phyloP scores from a whole-genome alignment of 2,113 vertebrate genomes.

The Pseudonaja textilis region DNA sequence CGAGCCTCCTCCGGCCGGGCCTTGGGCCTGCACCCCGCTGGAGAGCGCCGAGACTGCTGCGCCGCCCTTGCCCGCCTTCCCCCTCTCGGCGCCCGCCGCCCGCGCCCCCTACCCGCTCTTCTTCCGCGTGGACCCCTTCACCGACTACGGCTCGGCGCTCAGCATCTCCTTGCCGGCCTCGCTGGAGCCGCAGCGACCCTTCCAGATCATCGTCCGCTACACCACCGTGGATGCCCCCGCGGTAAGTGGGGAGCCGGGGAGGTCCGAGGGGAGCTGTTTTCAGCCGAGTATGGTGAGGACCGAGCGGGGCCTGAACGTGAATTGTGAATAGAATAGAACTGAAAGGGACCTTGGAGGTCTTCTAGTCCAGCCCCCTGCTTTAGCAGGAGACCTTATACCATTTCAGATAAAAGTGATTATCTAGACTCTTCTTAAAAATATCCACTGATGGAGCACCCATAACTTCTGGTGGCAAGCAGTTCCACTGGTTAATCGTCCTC shows the following conservation, averaged over 20 bases:
- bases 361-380: too few species aligned
- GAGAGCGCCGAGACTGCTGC: neutral
- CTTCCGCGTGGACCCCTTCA: conserved; percentile 85
- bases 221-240: conserved; percentile 89
- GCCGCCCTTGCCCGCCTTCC: conserved; percentile 39
- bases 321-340: too few species aligned
- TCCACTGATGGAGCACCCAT: too few species aligned
- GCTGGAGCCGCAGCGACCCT: conserved; percentile 71
- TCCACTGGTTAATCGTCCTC: too few species aligned
- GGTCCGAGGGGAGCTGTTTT: neutral
- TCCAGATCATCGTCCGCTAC: conserved; percentile 88
- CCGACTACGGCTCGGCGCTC: conserved; percentile 88
- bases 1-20: neutral
- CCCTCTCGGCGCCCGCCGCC: neutral
- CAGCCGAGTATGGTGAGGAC: neutral
- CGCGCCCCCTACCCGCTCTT: conserved; percentile 69
- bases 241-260: conserved; percentile 70
- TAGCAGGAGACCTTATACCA: too few species aligned
- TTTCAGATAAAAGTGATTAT: too few species aligned
- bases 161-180: conserved; percentile 79
- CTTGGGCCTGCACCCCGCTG: too few species aligned
- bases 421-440: too few species aligned
- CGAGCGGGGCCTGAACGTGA: neutral
- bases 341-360: too few species aligned
- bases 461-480: too few species aligned